These are phyloP conservation scores for Lepus oiostolus DNA, from an alignment of 2,797 vertebrate species.

Conservation along the genomic window DNA sequence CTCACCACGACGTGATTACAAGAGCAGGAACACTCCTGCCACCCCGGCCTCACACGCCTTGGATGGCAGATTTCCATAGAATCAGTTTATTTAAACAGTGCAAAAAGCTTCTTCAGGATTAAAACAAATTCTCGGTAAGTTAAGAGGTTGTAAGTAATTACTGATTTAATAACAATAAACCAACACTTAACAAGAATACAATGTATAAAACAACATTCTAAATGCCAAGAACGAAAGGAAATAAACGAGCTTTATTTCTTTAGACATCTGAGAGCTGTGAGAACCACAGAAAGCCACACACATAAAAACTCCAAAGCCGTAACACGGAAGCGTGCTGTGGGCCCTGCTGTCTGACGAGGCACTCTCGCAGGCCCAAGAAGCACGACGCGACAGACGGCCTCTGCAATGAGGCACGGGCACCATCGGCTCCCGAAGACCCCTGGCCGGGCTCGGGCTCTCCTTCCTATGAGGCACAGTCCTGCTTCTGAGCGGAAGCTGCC, in stretches of 20 bases:
- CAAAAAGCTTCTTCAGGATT: background rate
- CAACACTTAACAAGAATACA: background rate
- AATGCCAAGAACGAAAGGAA: conserved; percentile 18
- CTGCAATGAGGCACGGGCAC: too few relatives aligned
- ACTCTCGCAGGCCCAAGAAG: background rate
- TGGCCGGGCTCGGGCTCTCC: background rate
- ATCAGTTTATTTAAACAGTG: background rate
- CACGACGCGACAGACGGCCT: too few relatives aligned
- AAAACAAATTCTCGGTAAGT: background rate
- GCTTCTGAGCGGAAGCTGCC: background rate
- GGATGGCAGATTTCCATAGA: background rate
- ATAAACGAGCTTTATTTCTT: background rate
- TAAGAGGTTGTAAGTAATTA: conserved; percentile 11
- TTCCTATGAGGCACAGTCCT: background rate
- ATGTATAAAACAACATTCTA: background rate
- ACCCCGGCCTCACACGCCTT: background rate
- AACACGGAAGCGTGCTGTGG: background rate
- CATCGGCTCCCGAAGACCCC: too few relatives aligned
- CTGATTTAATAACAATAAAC: background rate
- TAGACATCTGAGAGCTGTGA: background rate
- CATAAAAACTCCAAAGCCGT: background rate
- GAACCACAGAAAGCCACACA: background rate
- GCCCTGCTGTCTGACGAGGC: background rate
- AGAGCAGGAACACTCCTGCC: background rate
- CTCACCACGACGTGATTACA: background rate